phyloP scores from a whole-genome alignment of 37 sponge, comb jelly and placozoan species.

The Aplysina aerophoba region DNA sequence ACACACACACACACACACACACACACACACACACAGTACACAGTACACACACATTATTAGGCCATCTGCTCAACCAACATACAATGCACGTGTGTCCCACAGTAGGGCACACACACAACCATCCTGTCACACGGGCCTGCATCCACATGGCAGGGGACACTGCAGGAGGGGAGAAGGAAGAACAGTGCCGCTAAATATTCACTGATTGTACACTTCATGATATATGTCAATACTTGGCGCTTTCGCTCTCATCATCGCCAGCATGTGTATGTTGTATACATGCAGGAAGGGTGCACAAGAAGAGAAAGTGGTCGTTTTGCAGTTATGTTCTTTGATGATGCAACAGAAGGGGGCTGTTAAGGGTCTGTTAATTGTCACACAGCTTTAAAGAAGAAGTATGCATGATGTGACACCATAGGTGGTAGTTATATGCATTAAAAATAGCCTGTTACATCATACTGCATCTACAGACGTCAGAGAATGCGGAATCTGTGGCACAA shows the following conservation, averaged over 20 bases:
- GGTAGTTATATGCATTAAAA: not conserved
- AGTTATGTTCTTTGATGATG: slow-evolving; percentile 18
- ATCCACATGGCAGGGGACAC: slow-evolving; percentile 32
- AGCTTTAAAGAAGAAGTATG: slow-evolving; percentile 29
- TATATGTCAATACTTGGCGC: too few relatives aligned
- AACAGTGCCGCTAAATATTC: too few relatives aligned
- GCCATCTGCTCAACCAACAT: slow-evolving; percentile 29
- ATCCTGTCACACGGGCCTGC: slow-evolving; percentile 75
- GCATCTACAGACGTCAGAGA: slow-evolving; percentile 19
- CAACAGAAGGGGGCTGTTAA: slow-evolving; percentile 5
- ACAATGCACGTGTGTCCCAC: slow-evolving; percentile 78
- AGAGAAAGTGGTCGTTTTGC: slow-evolving; percentile 2
- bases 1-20: too few relatives aligned
- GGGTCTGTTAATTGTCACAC: not conserved
- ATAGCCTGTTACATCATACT: not conserved
- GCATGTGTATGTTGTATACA: not conserved
- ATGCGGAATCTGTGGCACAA: slow-evolving; percentile 20
- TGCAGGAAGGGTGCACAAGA: slow-evolving; percentile 8
- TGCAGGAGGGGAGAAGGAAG: not conserved
- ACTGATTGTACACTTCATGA: too few relatives aligned
- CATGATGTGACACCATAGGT: not conserved
- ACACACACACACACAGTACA: too few relatives aligned
- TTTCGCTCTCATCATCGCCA: too few relatives aligned
- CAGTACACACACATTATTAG: not conserved
- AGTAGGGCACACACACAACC: slow-evolving; percentile 74